Conservation (phyloP, 2,113 vertebrate genomes). For the Nesogale talazaci region DNA sequence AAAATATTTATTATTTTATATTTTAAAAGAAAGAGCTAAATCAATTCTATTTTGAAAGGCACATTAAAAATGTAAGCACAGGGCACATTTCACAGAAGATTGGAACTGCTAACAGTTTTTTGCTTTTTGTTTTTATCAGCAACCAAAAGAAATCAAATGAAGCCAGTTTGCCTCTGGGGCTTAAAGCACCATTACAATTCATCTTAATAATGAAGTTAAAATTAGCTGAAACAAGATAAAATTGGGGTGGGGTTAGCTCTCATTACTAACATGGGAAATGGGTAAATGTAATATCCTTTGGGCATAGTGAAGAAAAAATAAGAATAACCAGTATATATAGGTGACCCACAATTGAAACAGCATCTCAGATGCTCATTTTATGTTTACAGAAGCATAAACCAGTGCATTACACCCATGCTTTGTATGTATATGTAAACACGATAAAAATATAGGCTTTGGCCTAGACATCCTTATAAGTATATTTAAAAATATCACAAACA, state of each 20-base stretch:
- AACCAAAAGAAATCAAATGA: constrained; percentile 86
- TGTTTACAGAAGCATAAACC: neutral
- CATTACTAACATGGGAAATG: constrained; percentile 59
- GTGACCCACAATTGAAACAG: constrained; percentile 34
- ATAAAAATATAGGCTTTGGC: constrained; percentile 10
- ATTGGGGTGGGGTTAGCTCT: neutral
- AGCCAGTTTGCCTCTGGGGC: constrained; percentile 79
- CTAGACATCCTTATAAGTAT: constrained; percentile 1
- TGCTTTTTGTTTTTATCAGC: constrained; percentile 70
- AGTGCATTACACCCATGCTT: neutral
- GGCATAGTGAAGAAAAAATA: constrained; percentile 49
- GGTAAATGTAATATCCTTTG: constrained; percentile 62
- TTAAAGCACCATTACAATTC: constrained; percentile 84
- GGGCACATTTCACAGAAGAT: constrained; percentile 83
- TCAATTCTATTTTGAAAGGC: constrained; percentile 82
- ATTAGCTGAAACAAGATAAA: constrained; percentile 83
- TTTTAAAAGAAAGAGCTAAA: constrained; percentile 83
- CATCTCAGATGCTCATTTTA: neutral
- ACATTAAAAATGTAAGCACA: constrained; percentile 85
- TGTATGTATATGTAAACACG: neutral
- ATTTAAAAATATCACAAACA: neutral
- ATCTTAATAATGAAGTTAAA: constrained; percentile 87
- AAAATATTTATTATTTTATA: constrained; percentile 81
- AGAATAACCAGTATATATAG: neutral
- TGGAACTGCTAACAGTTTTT: constrained; percentile 78